These are phyloP conservation scores for Prorops nasuta DNA, from an alignment of 1,140 invertebrate genomes.

Conservation along the genomic window DNA sequence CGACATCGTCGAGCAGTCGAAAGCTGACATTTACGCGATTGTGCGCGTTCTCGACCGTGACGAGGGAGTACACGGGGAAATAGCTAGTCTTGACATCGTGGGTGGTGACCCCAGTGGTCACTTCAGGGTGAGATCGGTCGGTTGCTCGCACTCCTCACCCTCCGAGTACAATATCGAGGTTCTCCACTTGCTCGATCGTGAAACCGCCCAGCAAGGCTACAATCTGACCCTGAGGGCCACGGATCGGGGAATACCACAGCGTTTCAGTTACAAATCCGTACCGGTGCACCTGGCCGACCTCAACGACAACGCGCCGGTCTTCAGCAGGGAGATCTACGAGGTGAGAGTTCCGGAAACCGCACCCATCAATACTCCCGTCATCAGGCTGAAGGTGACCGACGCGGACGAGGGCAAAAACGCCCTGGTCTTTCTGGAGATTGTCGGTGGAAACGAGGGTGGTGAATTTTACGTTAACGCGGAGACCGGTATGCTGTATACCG, in stretches of 20 bases:
- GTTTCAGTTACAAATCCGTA: slow-evolving; percentile 72
- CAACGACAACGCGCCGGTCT: slow-evolving; percentile 85
- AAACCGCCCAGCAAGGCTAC: slow-evolving; percentile 74
- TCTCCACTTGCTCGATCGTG: slow-evolving; percentile 73
- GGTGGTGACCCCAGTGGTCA: slow-evolving; percentile 85
- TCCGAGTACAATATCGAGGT: slow-evolving; percentile 78
- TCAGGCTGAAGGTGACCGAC: slow-evolving; percentile 83
- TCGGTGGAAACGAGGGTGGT: slow-evolving; percentile 86
- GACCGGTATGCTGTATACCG: slow-evolving; percentile 87
- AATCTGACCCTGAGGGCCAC: slow-evolving; percentile 83
- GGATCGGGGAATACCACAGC: slow-evolving; percentile 78
- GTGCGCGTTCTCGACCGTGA: slow-evolving; percentile 82
- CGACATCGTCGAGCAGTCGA: slow-evolving; percentile 79
- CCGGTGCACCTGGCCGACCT: slow-evolving; percentile 76
- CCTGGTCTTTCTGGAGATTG: slow-evolving; percentile 82
- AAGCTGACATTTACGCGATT: slow-evolving; percentile 86
- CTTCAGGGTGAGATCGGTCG: slow-evolving; percentile 69
- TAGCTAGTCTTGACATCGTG: slow-evolving; percentile 81
- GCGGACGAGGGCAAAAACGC: slow-evolving; percentile 80
- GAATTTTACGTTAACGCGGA: slow-evolving; percentile 85
- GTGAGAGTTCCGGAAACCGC: slow-evolving; percentile 85
- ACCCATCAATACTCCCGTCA: slow-evolving; percentile 83
- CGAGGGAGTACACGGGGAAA: slow-evolving; percentile 77
- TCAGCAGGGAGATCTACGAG: slow-evolving; percentile 85
- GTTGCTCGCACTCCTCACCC: slow-evolving; percentile 46